These are phyloP conservation scores for Troglohyphantes excavatus DNA, from an alignment of 2,888 invertebrate species.

Conservation along the genomic window DNA sequence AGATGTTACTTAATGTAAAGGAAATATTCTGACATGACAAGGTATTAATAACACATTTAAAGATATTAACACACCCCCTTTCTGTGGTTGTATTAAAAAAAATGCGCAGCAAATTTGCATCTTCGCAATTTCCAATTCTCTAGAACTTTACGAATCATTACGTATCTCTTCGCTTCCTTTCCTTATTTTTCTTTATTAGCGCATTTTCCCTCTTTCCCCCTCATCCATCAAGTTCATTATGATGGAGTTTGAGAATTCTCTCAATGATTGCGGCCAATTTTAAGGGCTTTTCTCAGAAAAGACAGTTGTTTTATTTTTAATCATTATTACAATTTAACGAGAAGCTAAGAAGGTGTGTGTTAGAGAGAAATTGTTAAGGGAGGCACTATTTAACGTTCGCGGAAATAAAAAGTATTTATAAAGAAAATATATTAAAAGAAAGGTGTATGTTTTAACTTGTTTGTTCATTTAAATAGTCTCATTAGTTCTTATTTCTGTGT, in stretches of 20 bases:
- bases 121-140: conserved; percentile 10
- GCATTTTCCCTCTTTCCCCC: conserved; percentile 8
- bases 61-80: too few relatives aligned
- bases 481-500: neutral
- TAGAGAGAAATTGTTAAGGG: neutral
- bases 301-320: conserved; percentile 29
- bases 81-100: neutral
- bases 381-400: neutral
- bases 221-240: conserved; percentile 39
- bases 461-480: neutral
- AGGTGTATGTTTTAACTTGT: neutral
- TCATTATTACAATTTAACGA: conserved; percentile 29
- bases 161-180: neutral
- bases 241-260: conserved; percentile 23
- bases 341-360: conserved; percentile 17
- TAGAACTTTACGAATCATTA: conserved; percentile 7
- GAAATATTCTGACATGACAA: too few relatives aligned
- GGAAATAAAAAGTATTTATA: neutral
- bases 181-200: neutral
- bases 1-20: too few relatives aligned
- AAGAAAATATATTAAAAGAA: too few relatives aligned
- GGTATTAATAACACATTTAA: too few relatives aligned
- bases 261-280: conserved; percentile 48
- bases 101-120: conserved; percentile 19
- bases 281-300: conserved; percentile 5